These are phyloP conservation scores for Cercocebus atys DNA, from an alignment of 2,113 vertebrate genomes.

Conservation along the genomic window DNA sequence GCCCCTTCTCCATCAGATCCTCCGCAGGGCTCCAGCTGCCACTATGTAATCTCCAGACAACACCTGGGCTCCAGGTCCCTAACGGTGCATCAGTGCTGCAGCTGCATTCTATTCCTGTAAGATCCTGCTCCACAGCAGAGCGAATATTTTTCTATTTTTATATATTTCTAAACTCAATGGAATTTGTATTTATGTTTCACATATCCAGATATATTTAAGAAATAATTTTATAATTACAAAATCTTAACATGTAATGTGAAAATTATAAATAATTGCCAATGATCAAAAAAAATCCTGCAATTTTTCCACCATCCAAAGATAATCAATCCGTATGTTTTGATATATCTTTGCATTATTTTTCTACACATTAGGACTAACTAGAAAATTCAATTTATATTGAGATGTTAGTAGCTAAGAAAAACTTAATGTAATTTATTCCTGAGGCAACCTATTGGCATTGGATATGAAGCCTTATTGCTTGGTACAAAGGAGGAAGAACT, in stretches of 20 bases:
- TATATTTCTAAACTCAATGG: not conserved
- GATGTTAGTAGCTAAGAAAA: not conserved
- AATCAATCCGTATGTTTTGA: not conserved
- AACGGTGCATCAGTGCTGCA: not conserved
- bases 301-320: not conserved
- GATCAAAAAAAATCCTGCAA: not conserved
- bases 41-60: not conserved
- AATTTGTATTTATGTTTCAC: not conserved
- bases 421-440: not conserved
- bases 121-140: not conserved
- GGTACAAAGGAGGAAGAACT: not conserved
- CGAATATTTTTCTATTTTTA: not conserved
- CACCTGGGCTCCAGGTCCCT: accelerated
- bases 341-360: not conserved
- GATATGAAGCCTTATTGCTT: not conserved
- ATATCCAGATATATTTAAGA: not conserved
- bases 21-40: not conserved
- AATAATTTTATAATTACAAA: slow-evolving; percentile 5
- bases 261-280: not conserved
- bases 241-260: not conserved
- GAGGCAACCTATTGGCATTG: not conserved
- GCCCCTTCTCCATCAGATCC: not conserved
- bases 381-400: slow-evolving; percentile 5
- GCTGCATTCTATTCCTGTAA: not conserved
- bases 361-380: not conserved